Evolutionary conservation across 2,797 vertebrate genomes (phyloP).

Genomic region (Anguilla marmorata): DNA sequence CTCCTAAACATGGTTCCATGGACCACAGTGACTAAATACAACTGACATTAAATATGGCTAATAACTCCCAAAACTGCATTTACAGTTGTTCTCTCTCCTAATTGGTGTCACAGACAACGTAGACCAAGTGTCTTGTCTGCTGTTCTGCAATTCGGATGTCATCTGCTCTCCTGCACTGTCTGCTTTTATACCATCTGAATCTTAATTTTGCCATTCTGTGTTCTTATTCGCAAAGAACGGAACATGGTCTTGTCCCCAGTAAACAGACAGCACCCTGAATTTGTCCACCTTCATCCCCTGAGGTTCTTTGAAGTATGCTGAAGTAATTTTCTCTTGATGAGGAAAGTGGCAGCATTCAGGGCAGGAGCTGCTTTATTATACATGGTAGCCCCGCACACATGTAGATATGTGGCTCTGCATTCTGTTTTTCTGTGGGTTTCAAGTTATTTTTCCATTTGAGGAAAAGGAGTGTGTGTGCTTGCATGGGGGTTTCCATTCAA

Average conservation of each 20-base stretch:
- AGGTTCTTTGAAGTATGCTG: background rate
- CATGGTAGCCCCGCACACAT: background rate
- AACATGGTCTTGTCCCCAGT: background rate
- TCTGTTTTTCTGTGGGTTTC: background rate
- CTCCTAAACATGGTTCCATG: conserved; percentile 3
- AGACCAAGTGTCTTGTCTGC: background rate
- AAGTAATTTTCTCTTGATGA: background rate
- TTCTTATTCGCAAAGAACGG: background rate
- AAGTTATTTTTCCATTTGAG: background rate
- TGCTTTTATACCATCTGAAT: background rate
- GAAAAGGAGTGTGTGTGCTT: background rate
- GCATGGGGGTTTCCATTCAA: background rate
- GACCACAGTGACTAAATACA: conserved; percentile 16
- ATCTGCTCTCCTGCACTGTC: background rate
- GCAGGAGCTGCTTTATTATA: background rate
- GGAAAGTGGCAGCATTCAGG: conserved; percentile 16
- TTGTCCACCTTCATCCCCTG: background rate
- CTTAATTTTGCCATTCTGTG: background rate
- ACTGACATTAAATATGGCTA: background rate
- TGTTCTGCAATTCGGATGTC: background rate
- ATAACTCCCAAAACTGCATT: background rate
- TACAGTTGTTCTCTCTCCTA: background rate
- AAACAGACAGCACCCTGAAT: background rate
- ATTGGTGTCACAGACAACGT: conserved; percentile 8
- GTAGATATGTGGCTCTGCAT: background rate